phyloP scores from a whole-genome alignment of 1,140 invertebrate genomes.

The Drosophila lacertosa region DNA sequence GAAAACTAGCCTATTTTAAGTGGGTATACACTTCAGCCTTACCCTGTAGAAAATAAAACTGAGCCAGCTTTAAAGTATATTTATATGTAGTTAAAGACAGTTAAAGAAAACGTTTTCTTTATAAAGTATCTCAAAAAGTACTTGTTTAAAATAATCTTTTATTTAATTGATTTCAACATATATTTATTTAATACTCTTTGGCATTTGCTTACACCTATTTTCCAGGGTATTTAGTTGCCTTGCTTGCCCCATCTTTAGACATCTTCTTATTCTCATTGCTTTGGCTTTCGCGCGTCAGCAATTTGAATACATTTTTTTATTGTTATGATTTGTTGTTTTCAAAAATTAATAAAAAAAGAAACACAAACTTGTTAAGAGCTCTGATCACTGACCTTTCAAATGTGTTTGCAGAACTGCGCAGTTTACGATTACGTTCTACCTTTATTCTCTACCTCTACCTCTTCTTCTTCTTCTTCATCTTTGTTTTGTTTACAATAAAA shows the following conservation, averaged over 20 bases:
- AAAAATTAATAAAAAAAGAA: conserved; percentile 28
- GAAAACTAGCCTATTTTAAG: too few relatives aligned
- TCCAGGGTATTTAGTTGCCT: conserved; percentile 7
- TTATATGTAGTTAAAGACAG: too few relatives aligned
- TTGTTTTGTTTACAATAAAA: conserved; percentile 4
- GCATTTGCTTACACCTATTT: neutral
- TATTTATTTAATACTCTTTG: neutral
- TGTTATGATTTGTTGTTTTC: conserved; percentile 1
- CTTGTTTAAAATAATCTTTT: too few relatives aligned
- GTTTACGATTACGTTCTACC: conserved; percentile 18
- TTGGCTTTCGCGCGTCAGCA: conserved; percentile 20
- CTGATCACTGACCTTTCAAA: conserved; percentile 55
- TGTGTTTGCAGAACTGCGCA: conserved; percentile 44
- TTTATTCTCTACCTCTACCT: neutral
- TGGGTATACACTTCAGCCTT: too few relatives aligned
- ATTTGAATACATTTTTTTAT: conserved; percentile 5
- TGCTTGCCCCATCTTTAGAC: neutral
- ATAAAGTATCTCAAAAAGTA: too few relatives aligned
- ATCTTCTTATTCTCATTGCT: neutral
- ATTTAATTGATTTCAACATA: too few relatives aligned
- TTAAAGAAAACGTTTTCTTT: too few relatives aligned
- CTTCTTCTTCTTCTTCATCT: too few relatives aligned
- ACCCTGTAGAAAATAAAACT: too few relatives aligned
- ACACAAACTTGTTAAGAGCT: conserved; percentile 27
- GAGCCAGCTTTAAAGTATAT: too few relatives aligned